phyloP scores from a whole-genome alignment of 2,888 invertebrate genomes.

The Lasioglossum marginatum region DNA sequence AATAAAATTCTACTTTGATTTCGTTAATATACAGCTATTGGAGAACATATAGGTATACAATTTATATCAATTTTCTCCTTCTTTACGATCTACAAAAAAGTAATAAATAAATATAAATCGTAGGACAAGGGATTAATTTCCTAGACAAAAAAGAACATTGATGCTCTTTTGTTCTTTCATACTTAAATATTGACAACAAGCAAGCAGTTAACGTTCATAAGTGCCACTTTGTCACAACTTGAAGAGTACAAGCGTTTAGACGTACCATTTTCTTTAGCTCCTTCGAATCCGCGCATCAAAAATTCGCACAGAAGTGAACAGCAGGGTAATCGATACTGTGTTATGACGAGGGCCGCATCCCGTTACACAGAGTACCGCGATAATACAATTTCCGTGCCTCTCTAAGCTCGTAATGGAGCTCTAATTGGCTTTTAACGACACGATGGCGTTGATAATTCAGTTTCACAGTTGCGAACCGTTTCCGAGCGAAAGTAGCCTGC shows the following conservation, averaged over 20 bases:
- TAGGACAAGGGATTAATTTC: too few species aligned
- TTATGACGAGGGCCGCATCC: slow-evolving; percentile 70
- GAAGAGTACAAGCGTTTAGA: background rate
- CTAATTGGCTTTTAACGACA: slow-evolving; percentile 85
- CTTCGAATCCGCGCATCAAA: background rate
- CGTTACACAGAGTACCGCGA: slow-evolving; percentile 74
- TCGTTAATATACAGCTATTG: too few species aligned
- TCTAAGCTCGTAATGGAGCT: slow-evolving; percentile 84
- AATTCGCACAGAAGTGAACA: slow-evolving; percentile 51
- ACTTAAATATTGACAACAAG: background rate
- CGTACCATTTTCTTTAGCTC: background rate
- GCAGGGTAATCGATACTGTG: slow-evolving; percentile 77
- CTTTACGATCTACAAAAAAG: too few species aligned
- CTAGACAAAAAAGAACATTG: too few species aligned
- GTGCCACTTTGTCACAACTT: background rate
- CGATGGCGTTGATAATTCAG: slow-evolving; percentile 82
- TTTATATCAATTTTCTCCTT: too few species aligned
- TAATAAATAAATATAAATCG: too few species aligned
- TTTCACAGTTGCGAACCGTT: slow-evolving; percentile 78
- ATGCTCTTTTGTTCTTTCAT: too few species aligned
- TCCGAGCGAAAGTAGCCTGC: slow-evolving; percentile 48
- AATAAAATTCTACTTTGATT: too few species aligned
- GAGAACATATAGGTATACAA: too few species aligned
- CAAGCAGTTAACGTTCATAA: background rate
- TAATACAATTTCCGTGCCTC: slow-evolving; percentile 81